Base-by-base conservation (phyloP, 2,113 vertebrate genomes). In the Engystomops pustulosus region DNA sequence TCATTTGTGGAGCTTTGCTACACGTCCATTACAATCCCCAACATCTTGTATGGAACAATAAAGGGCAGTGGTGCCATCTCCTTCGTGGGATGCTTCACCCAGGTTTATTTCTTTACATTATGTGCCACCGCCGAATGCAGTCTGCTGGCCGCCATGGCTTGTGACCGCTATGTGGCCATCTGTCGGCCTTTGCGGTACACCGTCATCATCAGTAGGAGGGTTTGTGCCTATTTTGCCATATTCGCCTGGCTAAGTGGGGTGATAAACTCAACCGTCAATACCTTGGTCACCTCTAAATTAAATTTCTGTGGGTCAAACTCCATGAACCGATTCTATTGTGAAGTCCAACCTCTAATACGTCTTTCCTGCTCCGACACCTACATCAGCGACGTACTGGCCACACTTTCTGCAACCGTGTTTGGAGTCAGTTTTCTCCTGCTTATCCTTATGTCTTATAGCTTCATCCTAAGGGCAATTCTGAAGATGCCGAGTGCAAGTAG, bases 1-100 rank as follows among this genome's bases (percentile, higher is more conserved):
- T 83, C 81, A 1, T 30, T 83, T 69, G 25, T 83, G 41, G 81
- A 83, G 30, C 27, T 83, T 17, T 83, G 53, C 20, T 83, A 83
- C 30, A 65, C 47, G 6, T 75, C 70, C 20, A 75, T 75, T 20
- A 83, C 81, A 12, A 45, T 83, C 23, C 81, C 81, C 7, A 75
- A 65, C 6, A 65, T 62, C 27, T 23, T 83, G 51, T 32, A 15
- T 12, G 27, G n/a, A 25, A 44, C 75, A 4, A 17, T 53, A 23
- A 17, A 15, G 27, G 36, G 11, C 20, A 83, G 17, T 44, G 45
- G 25, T 7, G 47, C n/a, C 9, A 83, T 83, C 30, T 83, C 81
- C 36, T 83, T 47, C 30, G 20, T 38, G 17, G 70, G 81, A 20
- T 83, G 81, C 25, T 75, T 83, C 20, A 41, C 5, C 17, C 80